Percentiles rank a stretch among this genome's conserved stretches.
These are phyloP conservation scores for Phyllostomus discolor DNA, from an alignment of 2,113 vertebrate species.

Conservation along the genomic window DNA sequence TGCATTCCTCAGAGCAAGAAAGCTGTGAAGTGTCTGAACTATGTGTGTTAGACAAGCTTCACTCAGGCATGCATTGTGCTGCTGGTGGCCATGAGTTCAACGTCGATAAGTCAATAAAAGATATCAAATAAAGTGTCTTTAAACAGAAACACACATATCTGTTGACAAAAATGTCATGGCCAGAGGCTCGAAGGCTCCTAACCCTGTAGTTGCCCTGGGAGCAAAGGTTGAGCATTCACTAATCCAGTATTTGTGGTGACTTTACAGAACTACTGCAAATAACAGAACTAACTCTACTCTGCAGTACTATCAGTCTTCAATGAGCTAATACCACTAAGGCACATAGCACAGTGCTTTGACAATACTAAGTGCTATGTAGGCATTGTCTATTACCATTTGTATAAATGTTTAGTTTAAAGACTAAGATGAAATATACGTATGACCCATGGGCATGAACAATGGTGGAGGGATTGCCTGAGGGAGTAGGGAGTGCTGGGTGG, in stretches of 20 bases:
- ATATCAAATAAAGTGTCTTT: background rate
- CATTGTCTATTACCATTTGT: background rate
- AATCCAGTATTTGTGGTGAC: background rate
- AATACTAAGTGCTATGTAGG: background rate
- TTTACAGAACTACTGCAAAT: background rate
- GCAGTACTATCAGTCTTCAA: background rate
- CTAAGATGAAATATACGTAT: background rate
- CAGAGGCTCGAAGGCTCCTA: background rate
- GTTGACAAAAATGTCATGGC: background rate
- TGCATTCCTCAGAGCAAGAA: background rate
- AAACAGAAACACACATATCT: background rate
- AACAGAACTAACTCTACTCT: background rate
- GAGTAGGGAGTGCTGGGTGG: too few species aligned
- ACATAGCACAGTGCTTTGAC: background rate
- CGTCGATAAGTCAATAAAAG: background rate
- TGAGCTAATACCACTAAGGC: background rate
- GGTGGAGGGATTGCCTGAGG: too few species aligned
- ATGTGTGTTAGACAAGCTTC: background rate
- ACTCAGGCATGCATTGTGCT: background rate
- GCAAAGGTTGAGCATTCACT: background rate
- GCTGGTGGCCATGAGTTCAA: background rate
- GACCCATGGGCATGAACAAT: too few species aligned
- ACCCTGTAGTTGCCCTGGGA: background rate
- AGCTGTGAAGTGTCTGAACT: background rate
- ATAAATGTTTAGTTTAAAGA: background rate